Percentiles rank a stretch among this genome's conserved stretches.
Conservation (phyloP, 2,888 invertebrate species). For the Leuctra nigra region DNA sequence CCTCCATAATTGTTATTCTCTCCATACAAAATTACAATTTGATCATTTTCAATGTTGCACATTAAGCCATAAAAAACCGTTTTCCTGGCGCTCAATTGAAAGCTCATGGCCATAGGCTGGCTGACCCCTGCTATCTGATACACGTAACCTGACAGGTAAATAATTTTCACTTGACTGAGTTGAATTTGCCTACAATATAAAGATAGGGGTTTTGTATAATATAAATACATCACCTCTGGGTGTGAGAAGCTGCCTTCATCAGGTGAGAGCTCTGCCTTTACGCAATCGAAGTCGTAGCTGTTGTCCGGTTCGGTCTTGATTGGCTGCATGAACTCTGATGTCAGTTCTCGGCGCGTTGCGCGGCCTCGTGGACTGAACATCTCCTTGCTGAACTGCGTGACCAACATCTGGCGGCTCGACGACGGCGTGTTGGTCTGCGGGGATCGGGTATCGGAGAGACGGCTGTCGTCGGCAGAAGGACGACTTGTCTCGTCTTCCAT, state of each 20-base stretch:
- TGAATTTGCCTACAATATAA: too few species aligned
- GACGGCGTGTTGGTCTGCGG: constrained; percentile 21
- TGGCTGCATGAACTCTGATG: constrained; percentile 10
- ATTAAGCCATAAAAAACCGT: too few species aligned
- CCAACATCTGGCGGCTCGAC: constrained; percentile 36
- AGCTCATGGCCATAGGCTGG: too few species aligned
- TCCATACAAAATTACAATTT: too few species aligned
- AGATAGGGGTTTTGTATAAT: too few species aligned
- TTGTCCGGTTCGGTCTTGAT: constrained; percentile 20
- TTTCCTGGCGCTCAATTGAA: too few species aligned
- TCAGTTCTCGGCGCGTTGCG: constrained; percentile 6
- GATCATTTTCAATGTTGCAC: too few species aligned
- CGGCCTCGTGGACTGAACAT: constrained; percentile 43
- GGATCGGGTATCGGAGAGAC: constrained; percentile 60
- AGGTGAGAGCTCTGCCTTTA: constrained; percentile 21
- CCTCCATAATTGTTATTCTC: too few species aligned
- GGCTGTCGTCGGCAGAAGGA: constrained; percentile 64
- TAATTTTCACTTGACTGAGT: too few species aligned
- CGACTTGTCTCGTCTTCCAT: constrained; percentile 68
- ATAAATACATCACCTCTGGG: too few species aligned
- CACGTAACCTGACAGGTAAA: too few species aligned
- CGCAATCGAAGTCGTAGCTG: constrained; percentile 23
- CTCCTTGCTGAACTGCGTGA: constrained; percentile 55
- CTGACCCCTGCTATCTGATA: too few species aligned
- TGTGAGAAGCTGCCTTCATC: constrained; percentile 19